phyloP scores from a whole-genome alignment of 2,888 invertebrate genomes.

The Eupeodes latifasciatus region DNA sequence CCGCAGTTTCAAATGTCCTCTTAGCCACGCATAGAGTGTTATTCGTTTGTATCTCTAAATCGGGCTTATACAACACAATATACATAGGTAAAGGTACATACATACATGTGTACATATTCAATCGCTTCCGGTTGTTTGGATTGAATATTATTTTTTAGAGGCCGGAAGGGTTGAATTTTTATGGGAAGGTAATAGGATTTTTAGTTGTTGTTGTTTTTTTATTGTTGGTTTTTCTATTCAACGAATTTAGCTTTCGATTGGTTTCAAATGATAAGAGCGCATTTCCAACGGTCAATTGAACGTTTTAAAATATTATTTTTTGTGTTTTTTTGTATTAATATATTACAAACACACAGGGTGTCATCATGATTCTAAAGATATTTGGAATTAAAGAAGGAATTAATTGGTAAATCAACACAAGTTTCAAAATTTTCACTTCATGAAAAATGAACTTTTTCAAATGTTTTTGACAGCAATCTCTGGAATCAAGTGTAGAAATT shows the following conservation, averaged over 20 bases:
- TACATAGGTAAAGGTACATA: not conserved
- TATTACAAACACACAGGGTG: not conserved
- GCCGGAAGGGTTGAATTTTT: slow-evolving; percentile 5
- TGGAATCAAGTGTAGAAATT: too few relatives aligned
- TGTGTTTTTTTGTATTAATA: not conserved
- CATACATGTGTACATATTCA: not conserved
- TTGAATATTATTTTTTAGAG: slow-evolving; percentile 22
- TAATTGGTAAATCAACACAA: too few relatives aligned
- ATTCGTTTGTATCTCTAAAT: not conserved
- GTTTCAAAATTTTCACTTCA: too few relatives aligned
- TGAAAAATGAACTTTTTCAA: too few relatives aligned
- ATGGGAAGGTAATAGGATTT: not conserved
- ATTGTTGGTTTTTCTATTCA: not conserved
- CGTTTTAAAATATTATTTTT: slow-evolving; percentile 55
- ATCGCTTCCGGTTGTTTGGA: slow-evolving; percentile 25
- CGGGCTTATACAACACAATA: not conserved
- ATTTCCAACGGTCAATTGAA: slow-evolving; percentile 70
- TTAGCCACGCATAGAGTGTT: slow-evolving; percentile 11
- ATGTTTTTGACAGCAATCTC: too few relatives aligned
- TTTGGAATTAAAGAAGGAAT: too few relatives aligned
- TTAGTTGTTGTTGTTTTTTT: not conserved
- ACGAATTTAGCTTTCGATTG: slow-evolving; percentile 35
- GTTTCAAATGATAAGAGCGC: slow-evolving; percentile 54
- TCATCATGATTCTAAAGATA: not conserved
- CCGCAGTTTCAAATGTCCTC: slow-evolving; percentile 49